Evolutionary conservation across 2,888 invertebrate species (phyloP).

Genomic region (Athalia rosae): DNA sequence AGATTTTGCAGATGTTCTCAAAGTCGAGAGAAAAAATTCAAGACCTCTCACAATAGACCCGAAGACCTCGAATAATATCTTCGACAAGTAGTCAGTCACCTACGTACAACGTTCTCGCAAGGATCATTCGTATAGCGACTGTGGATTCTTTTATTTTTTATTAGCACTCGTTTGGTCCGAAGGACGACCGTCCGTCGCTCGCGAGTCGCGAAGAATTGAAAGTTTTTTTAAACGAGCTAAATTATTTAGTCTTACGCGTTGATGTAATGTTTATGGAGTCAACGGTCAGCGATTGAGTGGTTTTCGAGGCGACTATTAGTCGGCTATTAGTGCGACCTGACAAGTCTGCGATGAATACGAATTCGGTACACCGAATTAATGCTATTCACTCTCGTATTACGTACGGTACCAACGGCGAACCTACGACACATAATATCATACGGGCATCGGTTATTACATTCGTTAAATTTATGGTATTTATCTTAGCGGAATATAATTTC

Average conservation of each 20-base stretch:
- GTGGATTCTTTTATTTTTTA: too few species aligned
- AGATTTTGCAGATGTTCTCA: too few species aligned
- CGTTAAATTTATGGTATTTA: too few species aligned
- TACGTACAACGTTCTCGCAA: too few species aligned
- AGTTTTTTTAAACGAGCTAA: background rate
- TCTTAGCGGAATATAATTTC: too few species aligned
- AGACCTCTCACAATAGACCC: too few species aligned
- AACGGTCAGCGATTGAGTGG: slow-evolving; percentile 18
- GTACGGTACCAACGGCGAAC: background rate
- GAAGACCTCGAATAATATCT: too few species aligned
- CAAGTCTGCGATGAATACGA: slow-evolving; percentile 39
- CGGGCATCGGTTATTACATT: too few species aligned
- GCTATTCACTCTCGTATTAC: slow-evolving; percentile 13
- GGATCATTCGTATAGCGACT: too few species aligned
- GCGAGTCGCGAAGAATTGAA: background rate
- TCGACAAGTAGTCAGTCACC: too few species aligned
- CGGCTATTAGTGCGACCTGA: slow-evolving; percentile 36
- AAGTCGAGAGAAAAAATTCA: too few species aligned
- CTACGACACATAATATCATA: too few species aligned
- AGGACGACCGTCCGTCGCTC: background rate
- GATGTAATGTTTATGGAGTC: slow-evolving; percentile 3
- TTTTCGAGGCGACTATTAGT: slow-evolving; percentile 26
- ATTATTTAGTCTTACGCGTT: slow-evolving; percentile 5
- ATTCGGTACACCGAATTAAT: background rate
- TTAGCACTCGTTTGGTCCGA: background rate